Evolutionary conservation across 2,888 invertebrate species (phyloP), one percentile per base, ranked within the genome.

Genomic region (Eucera pruinosa): DNA sequence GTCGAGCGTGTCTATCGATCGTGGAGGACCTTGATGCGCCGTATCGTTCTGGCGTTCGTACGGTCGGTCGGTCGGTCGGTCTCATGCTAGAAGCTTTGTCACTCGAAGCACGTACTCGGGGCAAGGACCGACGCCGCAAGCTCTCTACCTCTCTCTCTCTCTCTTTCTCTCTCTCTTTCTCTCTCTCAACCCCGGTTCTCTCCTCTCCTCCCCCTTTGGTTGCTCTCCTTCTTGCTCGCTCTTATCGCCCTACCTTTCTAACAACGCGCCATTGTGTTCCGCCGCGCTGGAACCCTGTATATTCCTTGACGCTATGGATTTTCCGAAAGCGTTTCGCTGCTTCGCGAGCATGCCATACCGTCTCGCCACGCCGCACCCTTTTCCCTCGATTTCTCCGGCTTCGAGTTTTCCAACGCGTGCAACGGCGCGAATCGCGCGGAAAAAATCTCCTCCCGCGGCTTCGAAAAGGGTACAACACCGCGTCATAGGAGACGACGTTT

Each of bases 121-220:
- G 92, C 92, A 92, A 92, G 90, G 91, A 92, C 91, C 92, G 86
- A 85, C 82, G 92, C 91, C 91, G 91, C 91, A 91, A 92, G 92
- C 91, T 91, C 91, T 83, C 86, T 81, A 58, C 80, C 74, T 76
- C 80, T 82, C 83, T 83, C 81, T 83, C 82, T 82, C 73, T 69
- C 72, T 75, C 72, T 89, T 91, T 90, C 90, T 82, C 86, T 80
- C 61, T 77, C 76, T 78, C 80, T 81, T 83, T 82, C 78, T 81
- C 81, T 82, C 75, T 77, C 71, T 20, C 23, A 23, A 30, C 69
- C 76, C 78, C 72, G 65, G 68, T 74, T 67, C 73, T 76, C 75
- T 74, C 64, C 68, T 76, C 80, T 71, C 77, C 81, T 76, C 75
- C 75, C 64, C 68, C 77, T 80, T 71, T 76, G 81, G 72, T 30